Conservation (phyloP, 1,140 invertebrate genomes). For the Hyles vespertilio region DNA sequence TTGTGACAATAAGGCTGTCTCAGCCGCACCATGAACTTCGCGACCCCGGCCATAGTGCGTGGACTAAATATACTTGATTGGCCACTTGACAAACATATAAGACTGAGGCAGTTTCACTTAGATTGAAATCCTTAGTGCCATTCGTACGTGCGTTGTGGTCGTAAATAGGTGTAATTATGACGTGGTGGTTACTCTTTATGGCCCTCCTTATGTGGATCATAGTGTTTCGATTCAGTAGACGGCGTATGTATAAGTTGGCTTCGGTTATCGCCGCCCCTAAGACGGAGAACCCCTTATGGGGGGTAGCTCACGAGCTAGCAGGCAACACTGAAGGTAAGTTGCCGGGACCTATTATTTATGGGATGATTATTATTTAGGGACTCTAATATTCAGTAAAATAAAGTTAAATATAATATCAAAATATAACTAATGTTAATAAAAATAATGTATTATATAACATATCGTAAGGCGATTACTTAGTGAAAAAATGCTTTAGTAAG, state of each 20-base stretch:
- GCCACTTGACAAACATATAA: too few relatives aligned
- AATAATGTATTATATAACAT: too few relatives aligned
- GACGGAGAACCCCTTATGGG: conserved; percentile 36
- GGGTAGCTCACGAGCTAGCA: conserved; percentile 34
- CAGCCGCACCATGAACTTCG: conserved; percentile 32
- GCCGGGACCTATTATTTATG: too few relatives aligned
- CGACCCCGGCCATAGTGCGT: conserved; percentile 18
- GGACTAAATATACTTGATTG: too few relatives aligned
- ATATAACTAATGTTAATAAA: too few relatives aligned
- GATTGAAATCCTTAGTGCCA: too few relatives aligned
- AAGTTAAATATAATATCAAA: too few relatives aligned
- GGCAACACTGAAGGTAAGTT: conserved; percentile 47
- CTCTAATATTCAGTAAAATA: too few relatives aligned
- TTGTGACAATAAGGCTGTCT: not conserved
- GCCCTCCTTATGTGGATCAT: conserved; percentile 32
- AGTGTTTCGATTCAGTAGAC: conserved; percentile 39
- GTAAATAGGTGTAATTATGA: conserved; percentile 30
- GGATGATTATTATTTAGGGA: too few relatives aligned
- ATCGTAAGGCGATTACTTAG: too few relatives aligned
- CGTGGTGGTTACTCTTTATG: conserved; percentile 31
- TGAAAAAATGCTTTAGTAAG: too few relatives aligned
- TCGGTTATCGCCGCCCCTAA: conserved; percentile 21
- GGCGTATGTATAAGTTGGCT: conserved; percentile 48
- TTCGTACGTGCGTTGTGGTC: not conserved
- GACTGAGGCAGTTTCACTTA: too few relatives aligned